Base-by-base conservation (phyloP, 2,113 vertebrate genomes). In the Boleophthalmus pectinirostris region DNA sequence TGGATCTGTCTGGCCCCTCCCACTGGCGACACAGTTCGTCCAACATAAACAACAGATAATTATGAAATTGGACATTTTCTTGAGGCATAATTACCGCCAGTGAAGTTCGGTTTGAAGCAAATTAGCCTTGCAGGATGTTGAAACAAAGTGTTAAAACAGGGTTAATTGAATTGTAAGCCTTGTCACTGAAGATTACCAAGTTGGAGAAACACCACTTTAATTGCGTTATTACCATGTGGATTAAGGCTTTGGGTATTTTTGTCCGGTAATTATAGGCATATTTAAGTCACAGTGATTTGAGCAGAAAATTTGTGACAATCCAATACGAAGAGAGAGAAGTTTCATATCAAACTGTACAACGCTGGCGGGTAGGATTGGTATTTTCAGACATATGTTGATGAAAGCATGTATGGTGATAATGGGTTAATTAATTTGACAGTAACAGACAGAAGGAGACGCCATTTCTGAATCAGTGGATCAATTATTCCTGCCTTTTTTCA, bases 141-240 rank as follows among this genome's bases (percentile, higher is more conserved):
- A 93, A 93, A 93, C 89, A 92, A 93, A 90, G 89, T 93, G 89
- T 87, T 92, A 91, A 91, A 92, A 89, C 74, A 66, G 87, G 91
- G 93, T 93, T 94, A 94, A 94, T 92, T 93, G 89, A 93, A 94
- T 93, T 88, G 87, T 90, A 91, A 93, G 91, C 81, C 92, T 92
- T 90, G 90, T 92, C 89, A 89, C 87, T 85, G 91, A 91, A 92
- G 91, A 93, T 93, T 93, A 90, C 87, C 87, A 88, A 88, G 82
- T 85, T 76, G 85, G 78, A 85, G 85, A 93, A 93, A 92, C 85
- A 87, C 72, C 81, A 82, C 89, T 93, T 92, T 92, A 92, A 93
- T 93, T 92, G 90, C 76, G 75, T 90, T 90, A 92, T 93, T 93
- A 93, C 82, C 89, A 88, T 78, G 87, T 91, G 91, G 90, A 94